Conservation (phyloP, 2,797 vertebrate genomes). For the Artibeus lituratus region DNA sequence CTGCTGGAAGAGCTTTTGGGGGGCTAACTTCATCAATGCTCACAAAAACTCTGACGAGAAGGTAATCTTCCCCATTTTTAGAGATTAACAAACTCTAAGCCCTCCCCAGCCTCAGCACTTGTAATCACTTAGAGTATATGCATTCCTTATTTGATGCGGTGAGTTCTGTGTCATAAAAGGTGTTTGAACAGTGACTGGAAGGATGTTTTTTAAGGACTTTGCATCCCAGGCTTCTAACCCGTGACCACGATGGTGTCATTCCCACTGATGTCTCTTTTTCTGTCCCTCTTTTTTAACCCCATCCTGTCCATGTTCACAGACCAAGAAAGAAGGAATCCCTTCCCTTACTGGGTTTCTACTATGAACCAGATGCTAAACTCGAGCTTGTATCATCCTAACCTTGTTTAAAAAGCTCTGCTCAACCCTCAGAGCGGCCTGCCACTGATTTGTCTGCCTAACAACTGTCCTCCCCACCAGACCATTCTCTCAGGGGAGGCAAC, state of each 20-base stretch:
- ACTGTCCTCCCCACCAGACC: background rate
- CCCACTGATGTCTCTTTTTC: background rate
- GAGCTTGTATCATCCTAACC: background rate
- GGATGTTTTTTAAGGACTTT: background rate
- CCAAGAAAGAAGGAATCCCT: background rate
- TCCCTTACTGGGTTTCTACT: background rate
- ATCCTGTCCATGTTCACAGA: background rate
- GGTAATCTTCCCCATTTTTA: background rate
- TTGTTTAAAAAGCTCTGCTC: background rate
- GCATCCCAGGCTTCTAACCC: background rate
- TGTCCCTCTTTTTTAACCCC: too few species aligned
- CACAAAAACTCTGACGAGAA: background rate
- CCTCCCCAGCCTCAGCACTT: background rate
- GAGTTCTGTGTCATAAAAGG: background rate
- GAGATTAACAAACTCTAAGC: background rate
- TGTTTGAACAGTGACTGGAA: background rate
- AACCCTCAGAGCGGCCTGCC: background rate
- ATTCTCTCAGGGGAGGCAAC: background rate
- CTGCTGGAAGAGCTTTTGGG: background rate
- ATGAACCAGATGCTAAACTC: background rate
- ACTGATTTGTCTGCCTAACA: background rate
- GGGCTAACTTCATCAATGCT: background rate
- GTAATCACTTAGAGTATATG: background rate
- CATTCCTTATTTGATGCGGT: background rate
- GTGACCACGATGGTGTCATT: fast-evolving